These are phyloP conservation scores for Epizoanthus fatuus DNA, from an alignment of 92 coral and sea anemone genomes.

Conservation along the genomic window DNA sequence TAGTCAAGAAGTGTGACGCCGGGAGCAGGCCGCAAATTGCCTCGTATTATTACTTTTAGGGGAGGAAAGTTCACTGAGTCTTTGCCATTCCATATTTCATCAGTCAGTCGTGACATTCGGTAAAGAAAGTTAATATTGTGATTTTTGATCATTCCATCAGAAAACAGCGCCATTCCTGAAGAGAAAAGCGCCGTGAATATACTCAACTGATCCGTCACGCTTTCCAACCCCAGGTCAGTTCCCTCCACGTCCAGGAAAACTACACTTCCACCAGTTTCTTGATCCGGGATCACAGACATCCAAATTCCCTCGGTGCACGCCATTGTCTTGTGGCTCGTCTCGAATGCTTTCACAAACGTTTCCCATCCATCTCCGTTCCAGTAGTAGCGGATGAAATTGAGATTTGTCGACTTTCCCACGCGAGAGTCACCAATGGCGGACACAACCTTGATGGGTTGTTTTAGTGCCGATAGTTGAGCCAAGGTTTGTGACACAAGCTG, in stretches of 20 bases:
- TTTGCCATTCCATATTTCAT: conserved; percentile 42
- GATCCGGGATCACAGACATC: conserved; percentile 56
- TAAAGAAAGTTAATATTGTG: conserved; percentile 55
- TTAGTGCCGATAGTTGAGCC: conserved; percentile 38
- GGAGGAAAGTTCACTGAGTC: conserved; percentile 52
- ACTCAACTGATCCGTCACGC: conserved; percentile 48
- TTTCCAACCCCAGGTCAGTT: conserved; percentile 61
- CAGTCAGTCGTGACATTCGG: conserved; percentile 63
- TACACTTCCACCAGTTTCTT: conserved; percentile 34
- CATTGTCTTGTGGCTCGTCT: conserved; percentile 62
- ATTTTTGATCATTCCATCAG: conserved; percentile 44
- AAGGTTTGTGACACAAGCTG: conserved; percentile 35
- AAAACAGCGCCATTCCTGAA: conserved; percentile 61
- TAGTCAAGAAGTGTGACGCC: conserved; percentile 41
- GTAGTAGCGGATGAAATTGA: conserved; percentile 68
- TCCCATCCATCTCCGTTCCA: conserved; percentile 27
- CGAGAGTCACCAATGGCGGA: conserved; percentile 84
- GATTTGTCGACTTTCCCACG: conserved; percentile 82
- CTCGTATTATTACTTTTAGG: conserved; percentile 57
- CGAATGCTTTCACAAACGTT: conserved; percentile 56
- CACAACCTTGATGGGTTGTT: conserved; percentile 42
- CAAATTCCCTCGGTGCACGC: conserved; percentile 76
- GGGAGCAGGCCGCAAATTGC: conserved; percentile 21
- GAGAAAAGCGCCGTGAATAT: conserved; percentile 77
- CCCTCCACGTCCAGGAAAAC: conserved; percentile 79